Evolutionary conservation across 2,797 vertebrate species (phyloP).

Genomic region (Cirrhinus mrigala): DNA sequence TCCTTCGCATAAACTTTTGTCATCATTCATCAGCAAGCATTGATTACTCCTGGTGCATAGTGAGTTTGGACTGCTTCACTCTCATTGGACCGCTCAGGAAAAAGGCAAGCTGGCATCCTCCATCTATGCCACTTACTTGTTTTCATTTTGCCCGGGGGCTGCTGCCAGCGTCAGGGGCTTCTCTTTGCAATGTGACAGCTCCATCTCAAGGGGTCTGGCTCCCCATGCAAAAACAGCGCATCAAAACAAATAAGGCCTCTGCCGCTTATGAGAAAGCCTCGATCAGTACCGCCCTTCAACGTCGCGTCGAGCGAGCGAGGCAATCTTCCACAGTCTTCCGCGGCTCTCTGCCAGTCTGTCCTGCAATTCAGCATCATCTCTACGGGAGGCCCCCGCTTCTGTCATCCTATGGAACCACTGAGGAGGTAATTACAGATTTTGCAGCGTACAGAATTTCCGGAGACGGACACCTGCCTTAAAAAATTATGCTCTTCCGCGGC

Average conservation of each 20-base stretch:
- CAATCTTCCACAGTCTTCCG: slow-evolving; percentile 60
- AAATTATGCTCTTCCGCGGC: slow-evolving; percentile 39
- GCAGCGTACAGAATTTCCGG: slow-evolving; percentile 22
- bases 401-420: slow-evolving; percentile 54
- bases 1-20: slow-evolving; percentile 44
- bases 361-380: slow-evolving; percentile 47
- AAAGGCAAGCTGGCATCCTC: slow-evolving; percentile 80
- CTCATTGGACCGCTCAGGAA: slow-evolving; percentile 78
- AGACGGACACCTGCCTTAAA: slow-evolving; percentile 45
- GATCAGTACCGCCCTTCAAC: slow-evolving; percentile 70
- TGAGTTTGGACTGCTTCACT: slow-evolving; percentile 73
- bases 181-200: slow-evolving; percentile 80
- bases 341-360: slow-evolving; percentile 35
- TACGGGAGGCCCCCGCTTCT: slow-evolving; percentile 42
- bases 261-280: slow-evolving; percentile 77
- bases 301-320: slow-evolving; percentile 63
- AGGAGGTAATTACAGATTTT: slow-evolving; percentile 58
- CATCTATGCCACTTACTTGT: slow-evolving; percentile 85
- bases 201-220: slow-evolving; percentile 81
- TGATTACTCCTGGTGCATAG: slow-evolving; percentile 39
- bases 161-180: slow-evolving; percentile 81
- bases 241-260: slow-evolving; percentile 83
- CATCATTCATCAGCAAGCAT: neutral
- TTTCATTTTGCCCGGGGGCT: slow-evolving; percentile 83
- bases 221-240: slow-evolving; percentile 73